Base-by-base conservation (phyloP, 2,888 invertebrate genomes). In the Plebejus anna region DNA sequence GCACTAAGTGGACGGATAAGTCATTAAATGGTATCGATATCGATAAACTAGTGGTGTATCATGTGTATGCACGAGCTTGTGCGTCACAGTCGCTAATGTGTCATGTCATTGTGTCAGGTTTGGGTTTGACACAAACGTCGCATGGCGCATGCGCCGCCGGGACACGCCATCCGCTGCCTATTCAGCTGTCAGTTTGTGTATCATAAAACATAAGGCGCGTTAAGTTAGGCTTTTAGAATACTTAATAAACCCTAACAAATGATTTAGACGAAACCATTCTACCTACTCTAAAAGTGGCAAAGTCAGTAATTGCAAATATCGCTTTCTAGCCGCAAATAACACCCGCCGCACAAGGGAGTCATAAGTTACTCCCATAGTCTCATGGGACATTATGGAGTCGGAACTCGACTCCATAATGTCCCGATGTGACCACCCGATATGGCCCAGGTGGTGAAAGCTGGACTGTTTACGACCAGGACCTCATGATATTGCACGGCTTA, bases 401-500 rank as follows among this genome's bases (percentile, higher is more conserved):
- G 73, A 73, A 73, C 73, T 51, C 47, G 22, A 22, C 22, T 22
- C 22, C 22, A 22, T 22, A 22, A 22, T 22, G 22, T 22, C 22
- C 22, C 22, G 22, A 22, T 22, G 22, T 22, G 73, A 28, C 55
- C 73, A 73, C 73, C 32, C 47, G 32, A 73, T 73, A 73, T 73
- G 73, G 73, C 55, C 55, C 51, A 73, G 51, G 47, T 51, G 73
- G 73, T 73, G 73, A 73, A 73, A 73, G 73, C 73, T 22, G 73
- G 51, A 47, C 71, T 47, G 28, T 72, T 72, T 72, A 72, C 22
- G 42, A 72, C 22, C 72, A 72, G 72, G 72, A 72, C 72, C 42
- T 72, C 28, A 61, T 61, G 57, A 57, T 57, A 57, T 22, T n/a
- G 57, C n/a, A n/a, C 57, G 28, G 28, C 61, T 61, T 61, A 61